phyloP scores from a whole-genome alignment of 2,888 invertebrate genomes.

The Apotomis turbidana region DNA sequence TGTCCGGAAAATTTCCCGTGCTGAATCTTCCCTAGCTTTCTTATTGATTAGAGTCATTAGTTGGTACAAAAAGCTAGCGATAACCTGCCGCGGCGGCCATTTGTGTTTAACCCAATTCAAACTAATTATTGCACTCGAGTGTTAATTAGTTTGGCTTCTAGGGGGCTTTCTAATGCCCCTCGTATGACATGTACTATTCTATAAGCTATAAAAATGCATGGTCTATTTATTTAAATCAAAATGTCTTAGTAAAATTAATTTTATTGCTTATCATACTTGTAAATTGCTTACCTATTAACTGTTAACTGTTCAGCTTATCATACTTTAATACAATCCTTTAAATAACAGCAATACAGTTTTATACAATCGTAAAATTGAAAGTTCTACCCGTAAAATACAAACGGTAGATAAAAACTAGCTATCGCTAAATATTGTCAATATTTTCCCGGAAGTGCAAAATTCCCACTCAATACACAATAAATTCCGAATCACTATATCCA shows the following conservation, averaged over 20 bases:
- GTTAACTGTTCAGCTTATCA: too few relatives aligned
- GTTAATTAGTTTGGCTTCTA: slow-evolving; percentile 15
- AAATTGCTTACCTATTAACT: too few relatives aligned
- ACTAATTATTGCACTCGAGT: slow-evolving; percentile 22
- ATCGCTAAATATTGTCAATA: slow-evolving; percentile 3
- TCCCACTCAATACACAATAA: slow-evolving; percentile 41
- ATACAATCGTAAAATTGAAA: too few relatives aligned
- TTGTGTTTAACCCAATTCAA: slow-evolving; percentile 31
- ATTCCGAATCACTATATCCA: neutral
- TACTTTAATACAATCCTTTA: too few relatives aligned
- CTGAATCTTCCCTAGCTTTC: slow-evolving; percentile 36
- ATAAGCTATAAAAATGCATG: too few relatives aligned
- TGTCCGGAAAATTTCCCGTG: slow-evolving; percentile 40
- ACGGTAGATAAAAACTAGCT: too few relatives aligned
- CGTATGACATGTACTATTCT: neutral
- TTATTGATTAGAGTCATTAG: slow-evolving; percentile 36
- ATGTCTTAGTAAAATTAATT: too few relatives aligned
- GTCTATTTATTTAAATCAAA: too few relatives aligned
- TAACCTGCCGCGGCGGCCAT: slow-evolving; percentile 15
- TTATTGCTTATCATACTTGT: too few relatives aligned
- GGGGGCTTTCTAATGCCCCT: slow-evolving; percentile 9
- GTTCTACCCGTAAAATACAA: too few relatives aligned
- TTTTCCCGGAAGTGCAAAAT: slow-evolving; percentile 45
- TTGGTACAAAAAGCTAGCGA: slow-evolving; percentile 20
- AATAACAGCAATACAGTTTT: too few relatives aligned